Base-by-base conservation (phyloP, 2,797 vertebrate species). In the Typhlichthys subterraneus region DNA sequence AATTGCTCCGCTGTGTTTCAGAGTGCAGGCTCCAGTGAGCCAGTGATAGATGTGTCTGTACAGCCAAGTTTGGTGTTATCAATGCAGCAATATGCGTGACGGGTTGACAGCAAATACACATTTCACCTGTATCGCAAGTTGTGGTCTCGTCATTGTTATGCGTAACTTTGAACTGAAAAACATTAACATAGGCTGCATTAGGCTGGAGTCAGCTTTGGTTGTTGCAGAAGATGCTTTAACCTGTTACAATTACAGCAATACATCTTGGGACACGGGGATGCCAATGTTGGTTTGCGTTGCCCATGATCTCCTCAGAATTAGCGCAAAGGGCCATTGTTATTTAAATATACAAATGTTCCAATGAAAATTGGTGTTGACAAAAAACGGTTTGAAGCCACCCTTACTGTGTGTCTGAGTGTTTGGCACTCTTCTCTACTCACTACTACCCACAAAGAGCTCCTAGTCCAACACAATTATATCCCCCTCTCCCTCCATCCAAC, bases 31-130 rank as follows among this genome's bases (percentile, higher is more conserved):
- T 72, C 79, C 87, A 79, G 63, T 83, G 87, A 87, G 81, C 79
- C 63, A 53, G 79, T 87, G 84, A 89, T 70, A 74, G 87, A 88
- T 67, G 61, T 81, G 84, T 86, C 83, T 87, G 85, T 80, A 82
- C 69, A 73, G 65, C 55, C 11, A 62, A 45, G 73, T 76, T 70
- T 68, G 38, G 7, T 79, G 67, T 63, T 62, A 74, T 62, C 76
- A 51, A 64, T 53, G 67, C 60, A 63, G n/a, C 75, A 72, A 65
- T 45, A 17, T 29, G 52, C 59, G 10, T 19, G 58, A 23, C n/a
- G 51, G 58, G 33, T 12, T 46, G 58, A 33, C 49, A 14, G 11
- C 4, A 59, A 47, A 53, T 10, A 45, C 63, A 45, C 12, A n/a
- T 29, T 2, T 80, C 49, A 61, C 66, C 64, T 29, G 56, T 9